Evolutionary conservation across 2,113 vertebrate genomes (phyloP).

Genomic region (Coreoperca whiteheadi): DNA sequence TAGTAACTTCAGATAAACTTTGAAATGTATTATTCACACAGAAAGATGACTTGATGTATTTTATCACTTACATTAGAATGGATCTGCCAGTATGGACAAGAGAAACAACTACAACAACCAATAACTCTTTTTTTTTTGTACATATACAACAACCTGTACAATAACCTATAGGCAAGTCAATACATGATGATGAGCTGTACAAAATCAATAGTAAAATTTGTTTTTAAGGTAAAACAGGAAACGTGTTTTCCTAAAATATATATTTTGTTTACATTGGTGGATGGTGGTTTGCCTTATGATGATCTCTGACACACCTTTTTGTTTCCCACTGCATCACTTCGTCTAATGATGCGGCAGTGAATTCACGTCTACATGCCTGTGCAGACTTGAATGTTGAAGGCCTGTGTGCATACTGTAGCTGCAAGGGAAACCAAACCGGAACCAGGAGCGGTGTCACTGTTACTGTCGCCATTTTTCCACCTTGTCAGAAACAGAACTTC

Average conservation of each 20-base stretch:
- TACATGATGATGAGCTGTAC: not conserved
- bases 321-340: slow-evolving; percentile 7
- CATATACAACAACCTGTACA: no score
- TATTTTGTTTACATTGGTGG: slow-evolving; percentile 9
- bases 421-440: slow-evolving; percentile 15
- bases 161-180: no score
- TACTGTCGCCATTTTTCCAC: slow-evolving; percentile 10
- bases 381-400: slow-evolving; percentile 16
- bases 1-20: not conserved
- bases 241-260: not conserved
- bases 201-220: not conserved
- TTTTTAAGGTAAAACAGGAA: not conserved
- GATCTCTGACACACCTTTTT: slow-evolving; percentile 17
- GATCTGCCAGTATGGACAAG: not conserved
- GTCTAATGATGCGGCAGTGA: slow-evolving; percentile 40
- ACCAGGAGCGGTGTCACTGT: not conserved
- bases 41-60: not conserved
- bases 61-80: not conserved
- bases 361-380: slow-evolving; percentile 7
- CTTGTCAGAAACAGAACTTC: slow-evolving; percentile 12
- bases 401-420: not conserved
- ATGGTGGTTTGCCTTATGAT: slow-evolving; percentile 16
- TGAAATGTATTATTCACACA: not conserved
- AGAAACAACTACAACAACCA: not conserved
- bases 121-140: not conserved